Conservation (phyloP, 2,888 invertebrate species). For the Erebia aethiops region DNA sequence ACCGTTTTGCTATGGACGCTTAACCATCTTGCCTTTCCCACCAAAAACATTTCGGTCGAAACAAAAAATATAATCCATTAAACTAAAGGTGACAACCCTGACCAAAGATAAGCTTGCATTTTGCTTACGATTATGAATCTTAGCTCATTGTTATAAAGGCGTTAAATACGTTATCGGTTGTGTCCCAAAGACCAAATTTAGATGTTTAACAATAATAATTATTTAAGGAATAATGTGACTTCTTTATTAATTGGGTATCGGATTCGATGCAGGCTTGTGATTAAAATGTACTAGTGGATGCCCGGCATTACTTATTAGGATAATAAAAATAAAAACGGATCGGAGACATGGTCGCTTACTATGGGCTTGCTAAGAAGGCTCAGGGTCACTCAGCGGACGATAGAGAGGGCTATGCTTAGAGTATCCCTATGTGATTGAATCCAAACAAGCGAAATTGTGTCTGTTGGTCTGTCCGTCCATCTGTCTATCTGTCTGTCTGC, state of each 20-base stretch:
- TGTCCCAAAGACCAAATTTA: slow-evolving; percentile 66
- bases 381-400: too few species aligned
- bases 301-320: slow-evolving; percentile 7
- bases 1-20: neutral
- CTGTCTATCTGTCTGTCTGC: too few species aligned
- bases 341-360: too few species aligned
- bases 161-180: slow-evolving; percentile 38
- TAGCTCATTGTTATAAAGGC: slow-evolving; percentile 26
- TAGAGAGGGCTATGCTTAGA: too few species aligned
- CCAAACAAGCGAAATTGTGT: too few species aligned
- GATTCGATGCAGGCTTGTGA: slow-evolving; percentile 41
- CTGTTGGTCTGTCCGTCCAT: too few species aligned
- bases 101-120: slow-evolving; percentile 26
- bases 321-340: neutral
- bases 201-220: slow-evolving; percentile 80
- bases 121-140: slow-evolving; percentile 1
- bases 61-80: slow-evolving; percentile 11
- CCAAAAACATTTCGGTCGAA: neutral
- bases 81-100: slow-evolving; percentile 19
- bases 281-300: slow-evolving; percentile 24
- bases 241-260: slow-evolving; percentile 76
- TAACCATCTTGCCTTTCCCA: neutral
- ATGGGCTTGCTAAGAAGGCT: too few species aligned
- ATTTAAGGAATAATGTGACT: slow-evolving; percentile 51
- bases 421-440: too few species aligned